Conservation (phyloP, 2,888 invertebrate species). For the Synanthedon vespiformis region DNA sequence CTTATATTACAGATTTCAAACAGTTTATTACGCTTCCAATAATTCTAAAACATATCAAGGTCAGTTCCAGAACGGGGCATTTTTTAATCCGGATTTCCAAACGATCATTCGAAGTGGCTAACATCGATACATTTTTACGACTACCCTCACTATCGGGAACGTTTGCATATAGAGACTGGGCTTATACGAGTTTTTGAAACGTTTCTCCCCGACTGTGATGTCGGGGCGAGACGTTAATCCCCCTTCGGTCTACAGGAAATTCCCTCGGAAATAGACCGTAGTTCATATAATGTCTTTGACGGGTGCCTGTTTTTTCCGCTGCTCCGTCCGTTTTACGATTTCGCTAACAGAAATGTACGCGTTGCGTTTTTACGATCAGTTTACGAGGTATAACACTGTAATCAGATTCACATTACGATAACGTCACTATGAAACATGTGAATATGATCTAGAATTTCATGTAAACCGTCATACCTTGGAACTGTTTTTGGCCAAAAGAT, state of each 20-base stretch:
- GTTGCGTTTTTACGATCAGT: neutral
- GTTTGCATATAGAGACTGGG: constrained; percentile 2
- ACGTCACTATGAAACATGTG: neutral
- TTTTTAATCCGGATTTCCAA: constrained; percentile 1
- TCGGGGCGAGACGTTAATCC: constrained; percentile 9
- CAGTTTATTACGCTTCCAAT: too few relatives aligned
- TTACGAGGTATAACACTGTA: neutral
- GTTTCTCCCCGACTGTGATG: constrained; percentile 3
- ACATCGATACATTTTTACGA: constrained; percentile 7
- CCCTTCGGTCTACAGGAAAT: constrained; percentile 14
- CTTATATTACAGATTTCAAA: too few relatives aligned
- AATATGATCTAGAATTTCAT: too few relatives aligned
- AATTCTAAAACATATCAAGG: neutral
- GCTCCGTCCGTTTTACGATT: neutral
- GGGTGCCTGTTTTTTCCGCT: constrained; percentile 12
- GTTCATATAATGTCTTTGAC: constrained; percentile 9
- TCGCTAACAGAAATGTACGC: neutral
- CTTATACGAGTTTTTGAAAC: constrained; percentile 6
- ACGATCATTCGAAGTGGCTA: constrained; percentile 1
- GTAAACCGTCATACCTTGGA: too few relatives aligned
- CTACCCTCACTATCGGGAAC: neutral
- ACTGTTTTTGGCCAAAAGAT: too few relatives aligned
- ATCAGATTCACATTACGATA: neutral
- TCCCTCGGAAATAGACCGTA: constrained; percentile 19
- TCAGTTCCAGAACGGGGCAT: neutral